These are phyloP conservation scores for Kryptopterus vitreolus DNA, from an alignment of 2,797 vertebrate genomes.

Conservation along the genomic window DNA sequence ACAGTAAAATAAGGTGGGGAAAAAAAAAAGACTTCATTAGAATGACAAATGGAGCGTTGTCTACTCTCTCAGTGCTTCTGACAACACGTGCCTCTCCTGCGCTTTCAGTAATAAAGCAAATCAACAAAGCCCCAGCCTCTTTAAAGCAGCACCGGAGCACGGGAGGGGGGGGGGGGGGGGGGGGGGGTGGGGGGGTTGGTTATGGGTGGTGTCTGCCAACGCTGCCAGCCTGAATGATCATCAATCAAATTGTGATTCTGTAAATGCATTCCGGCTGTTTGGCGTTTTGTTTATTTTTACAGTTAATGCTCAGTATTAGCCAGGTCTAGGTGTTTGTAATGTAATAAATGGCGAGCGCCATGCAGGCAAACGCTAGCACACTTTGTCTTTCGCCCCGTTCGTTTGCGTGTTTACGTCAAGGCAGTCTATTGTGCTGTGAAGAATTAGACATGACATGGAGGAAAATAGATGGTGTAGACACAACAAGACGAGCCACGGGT, in stretches of 20 bases:
- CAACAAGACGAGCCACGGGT: neutral
- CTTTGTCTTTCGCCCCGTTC: constrained; percentile 2
- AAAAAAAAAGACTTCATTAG: constrained; percentile 48
- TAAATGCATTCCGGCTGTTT: neutral
- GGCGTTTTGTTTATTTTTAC: neutral
- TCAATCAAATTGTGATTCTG: constrained; percentile 7
- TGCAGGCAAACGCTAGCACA: neutral
- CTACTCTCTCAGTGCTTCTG: constrained; percentile 25
- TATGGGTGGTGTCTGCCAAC: too few species aligned
- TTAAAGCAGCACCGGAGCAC: constrained; percentile 10
- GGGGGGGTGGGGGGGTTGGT: too few species aligned
- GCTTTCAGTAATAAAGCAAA: constrained; percentile 42
- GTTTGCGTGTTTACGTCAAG: neutral
- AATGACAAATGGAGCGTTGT: constrained; percentile 56
- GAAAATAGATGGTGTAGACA: neutral
- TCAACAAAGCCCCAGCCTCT: neutral
- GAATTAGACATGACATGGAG: constrained; percentile 5
- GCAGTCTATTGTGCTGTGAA: constrained; percentile 4
- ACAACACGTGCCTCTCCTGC: constrained; percentile 18
- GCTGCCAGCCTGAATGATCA: constrained; percentile 20
- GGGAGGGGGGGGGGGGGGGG: too few species aligned
- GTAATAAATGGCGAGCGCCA: neutral
- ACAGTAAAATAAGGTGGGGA: neutral
- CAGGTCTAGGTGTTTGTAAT: constrained; percentile 1
- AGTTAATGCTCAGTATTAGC: neutral